Base-by-base conservation (phyloP, 92 coral and sea anemone species). In the Plumapathes pennacea region DNA sequence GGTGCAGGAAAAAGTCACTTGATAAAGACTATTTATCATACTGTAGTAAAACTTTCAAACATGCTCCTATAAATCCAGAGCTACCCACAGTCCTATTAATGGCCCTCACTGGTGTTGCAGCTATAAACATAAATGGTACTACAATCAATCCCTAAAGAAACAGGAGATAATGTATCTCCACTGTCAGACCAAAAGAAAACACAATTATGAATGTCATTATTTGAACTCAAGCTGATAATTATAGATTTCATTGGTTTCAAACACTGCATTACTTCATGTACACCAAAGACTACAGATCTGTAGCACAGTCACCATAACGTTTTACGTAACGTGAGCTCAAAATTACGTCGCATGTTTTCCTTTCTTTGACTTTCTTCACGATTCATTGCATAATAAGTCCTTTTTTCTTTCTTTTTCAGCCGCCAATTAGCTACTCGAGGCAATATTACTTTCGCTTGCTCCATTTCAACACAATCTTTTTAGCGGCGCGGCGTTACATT, bases 1-100 rank as follows among this genome's bases (percentile, higher is more conserved):
- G 90, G 90, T 30, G 81, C 85, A 18, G 90, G 90, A 2, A 83
- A 83, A 65, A 40, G 65, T 29, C 79, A 82, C 51, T 50, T 81
- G 19, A 81, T 81, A 17, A 75, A 81, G 13, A 24, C 58, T 42
- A 81, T 81, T 50, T 82, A 76, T 38, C 89, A 67, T 28, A 76
- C 84, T 32, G 47, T 28, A 22, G 41, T 44, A 83, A 83, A 52
- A 83, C 76, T 36, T 77, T 78, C 24, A 76, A 81, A 78, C 68
- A 77, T 45, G 70, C 38, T 0, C 52, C 46, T 12, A 42, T 30
- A n/a, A 83, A 83, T 38, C 85, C 90, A 32, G 80, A 83, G 47
- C 20, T 28, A 26, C 71, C 84, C 39, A 69, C 89, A 20, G 84
- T 68, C 3, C 38, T 76, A 43, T 18, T 77, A 9, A 77, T 77